phyloP scores from a whole-genome alignment of 2,797 vertebrate genomes.

The Anabacerthia variegaticeps region DNA sequence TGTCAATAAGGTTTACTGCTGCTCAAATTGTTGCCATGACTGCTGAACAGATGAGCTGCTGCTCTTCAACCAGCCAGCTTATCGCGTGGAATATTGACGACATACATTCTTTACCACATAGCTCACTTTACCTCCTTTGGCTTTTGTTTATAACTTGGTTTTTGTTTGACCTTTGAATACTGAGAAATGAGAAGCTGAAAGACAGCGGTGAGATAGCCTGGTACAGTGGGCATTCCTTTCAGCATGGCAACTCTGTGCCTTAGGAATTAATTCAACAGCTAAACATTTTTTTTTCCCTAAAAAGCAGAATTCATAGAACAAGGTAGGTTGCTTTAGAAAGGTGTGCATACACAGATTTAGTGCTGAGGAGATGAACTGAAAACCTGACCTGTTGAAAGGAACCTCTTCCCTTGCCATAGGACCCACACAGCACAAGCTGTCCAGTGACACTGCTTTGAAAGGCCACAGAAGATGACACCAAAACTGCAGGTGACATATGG shows the following conservation, averaged over 20 bases:
- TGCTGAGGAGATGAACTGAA: neutral
- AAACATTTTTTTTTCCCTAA: neutral
- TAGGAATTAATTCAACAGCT: neutral
- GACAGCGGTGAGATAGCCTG: neutral
- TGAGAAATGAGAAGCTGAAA: neutral
- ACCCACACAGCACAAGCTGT: neutral
- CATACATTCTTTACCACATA: neutral
- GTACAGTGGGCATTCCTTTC: neutral
- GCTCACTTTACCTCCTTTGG: constrained; percentile 22
- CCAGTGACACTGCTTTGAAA: neutral
- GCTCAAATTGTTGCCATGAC: neutral
- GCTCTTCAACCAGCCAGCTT: neutral
- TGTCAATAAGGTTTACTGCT: neutral
- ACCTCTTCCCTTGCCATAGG: neutral
- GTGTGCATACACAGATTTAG: neutral
- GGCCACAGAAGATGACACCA: neutral
- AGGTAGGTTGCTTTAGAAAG: neutral
- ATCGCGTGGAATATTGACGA: neutral
- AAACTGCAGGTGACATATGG: neutral
- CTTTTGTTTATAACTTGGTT: neutral
- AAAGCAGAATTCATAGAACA: neutral
- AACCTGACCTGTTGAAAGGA: neutral
- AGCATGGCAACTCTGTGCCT: neutral
- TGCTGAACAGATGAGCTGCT: neutral
- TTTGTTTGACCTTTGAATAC: constrained; percentile 43